Evolutionary conservation across 1,140 invertebrate species (phyloP), one percentile per base, ranked within the genome.

Genomic region (Lepidurus couesii): DNA sequence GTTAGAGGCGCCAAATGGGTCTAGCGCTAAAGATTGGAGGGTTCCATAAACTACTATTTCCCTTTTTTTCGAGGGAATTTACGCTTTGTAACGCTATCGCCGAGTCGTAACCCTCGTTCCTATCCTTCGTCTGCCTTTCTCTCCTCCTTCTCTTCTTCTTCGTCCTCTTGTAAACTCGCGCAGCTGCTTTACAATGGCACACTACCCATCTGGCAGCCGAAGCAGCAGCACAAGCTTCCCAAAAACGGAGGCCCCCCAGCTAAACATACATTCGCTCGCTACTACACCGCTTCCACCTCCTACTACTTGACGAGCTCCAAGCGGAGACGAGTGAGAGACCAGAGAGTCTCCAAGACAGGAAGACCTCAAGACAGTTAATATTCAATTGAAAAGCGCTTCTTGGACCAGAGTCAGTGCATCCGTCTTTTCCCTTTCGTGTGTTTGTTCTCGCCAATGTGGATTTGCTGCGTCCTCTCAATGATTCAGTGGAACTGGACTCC

Each of bases 151-250:
- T 65, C 21, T 65, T 65, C 53, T 65, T 65, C 6, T 65, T 34
- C 26, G n/a, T 65, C 53, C 53, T 65, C 53, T 16, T 65, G 53
- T 13, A 65, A 65, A 65, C 53, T 65, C 53, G 53, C 53, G 53
- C 53, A 65, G 53, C 53, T 65, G 53, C 53, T 65, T 65, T 65
- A 65, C 53, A 65, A 65, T 65, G 53, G 53, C 53, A n/a, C 53
- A 65, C 53, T 65, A n/a, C 53, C 53, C 53, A 65, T 65, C 53
- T 65, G 53, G 53, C 53, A 65, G 53, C 21, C 53, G 53, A 21
- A 13, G 53, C 16, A 21, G 53, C 53, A 65, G 16, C 8, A 21
- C 16, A 65, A 21, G 53, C 21, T 65, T 13, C 53, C 21, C 53
- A 7, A 13, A 16, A 13, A 65, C 53, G 16, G 3, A 65, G 13